Evolutionary conservation across 1,140 invertebrate genomes (phyloP).

Genomic region (Achatina immaculata): DNA sequence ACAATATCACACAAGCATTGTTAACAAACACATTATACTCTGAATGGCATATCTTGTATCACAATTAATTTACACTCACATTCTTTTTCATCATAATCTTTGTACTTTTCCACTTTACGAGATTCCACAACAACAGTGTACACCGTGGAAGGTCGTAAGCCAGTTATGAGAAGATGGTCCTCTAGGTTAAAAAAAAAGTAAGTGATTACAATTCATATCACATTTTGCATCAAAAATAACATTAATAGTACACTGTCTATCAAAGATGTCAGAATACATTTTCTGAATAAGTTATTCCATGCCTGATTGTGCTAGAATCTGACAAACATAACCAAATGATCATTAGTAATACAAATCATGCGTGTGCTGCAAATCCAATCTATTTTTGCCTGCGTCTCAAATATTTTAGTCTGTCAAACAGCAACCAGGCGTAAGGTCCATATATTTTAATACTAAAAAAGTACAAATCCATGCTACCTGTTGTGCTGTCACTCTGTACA

Average conservation of each 20-base stretch:
- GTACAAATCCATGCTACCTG: slow-evolving; percentile 49
- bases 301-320: too few species aligned
- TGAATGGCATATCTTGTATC: too few species aligned
- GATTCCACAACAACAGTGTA: slow-evolving; percentile 71
- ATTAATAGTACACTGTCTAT: not conserved
- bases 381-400: too few species aligned
- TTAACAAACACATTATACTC: too few species aligned
- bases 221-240: not conserved
- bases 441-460: not conserved
- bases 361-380: too few species aligned
- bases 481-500: slow-evolving; percentile 67
- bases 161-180: slow-evolving; percentile 67
- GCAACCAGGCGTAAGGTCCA: too few species aligned
- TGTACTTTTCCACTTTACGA: slow-evolving; percentile 67
- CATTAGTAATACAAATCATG: too few species aligned
- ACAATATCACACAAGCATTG: too few species aligned
- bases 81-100: slow-evolving; percentile 58
- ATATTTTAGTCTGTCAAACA: too few species aligned
- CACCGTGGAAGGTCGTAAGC: slow-evolving; percentile 59
- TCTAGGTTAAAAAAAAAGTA: slow-evolving; percentile 60
- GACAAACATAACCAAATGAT: too few species aligned
- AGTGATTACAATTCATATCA: slow-evolving; percentile 18
- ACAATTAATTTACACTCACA: slow-evolving; percentile 38
- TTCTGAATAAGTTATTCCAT: too few species aligned
- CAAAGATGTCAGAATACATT: not conserved